Conservation (phyloP, 2,888 invertebrate species). For the Polyommatus iphigenia region DNA sequence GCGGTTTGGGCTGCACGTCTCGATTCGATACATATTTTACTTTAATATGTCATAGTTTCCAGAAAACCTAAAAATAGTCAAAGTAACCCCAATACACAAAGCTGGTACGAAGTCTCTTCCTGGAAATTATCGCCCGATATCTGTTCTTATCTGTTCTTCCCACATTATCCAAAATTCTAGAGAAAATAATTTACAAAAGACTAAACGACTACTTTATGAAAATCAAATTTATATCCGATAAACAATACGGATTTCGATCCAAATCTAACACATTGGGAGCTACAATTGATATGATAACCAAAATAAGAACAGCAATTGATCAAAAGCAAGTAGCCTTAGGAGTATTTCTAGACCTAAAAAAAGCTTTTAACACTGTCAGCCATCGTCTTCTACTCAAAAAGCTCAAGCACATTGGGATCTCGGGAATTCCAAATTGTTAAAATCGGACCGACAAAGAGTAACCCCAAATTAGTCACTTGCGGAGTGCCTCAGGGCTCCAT, state of each 20-base stretch:
- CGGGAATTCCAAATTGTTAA: slow-evolving; percentile 5
- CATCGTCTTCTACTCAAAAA: not conserved
- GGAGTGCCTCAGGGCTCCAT: no score
- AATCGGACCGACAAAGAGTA: not conserved
- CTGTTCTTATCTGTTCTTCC: slow-evolving; percentile 19
- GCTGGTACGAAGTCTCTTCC: not conserved
- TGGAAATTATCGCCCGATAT: slow-evolving; percentile 15
- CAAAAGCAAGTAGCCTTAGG: no score
- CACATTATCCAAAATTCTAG: slow-evolving; percentile 16
- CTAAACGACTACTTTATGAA: not conserved
- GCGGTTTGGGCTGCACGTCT: no score
- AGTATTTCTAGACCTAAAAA: no score
- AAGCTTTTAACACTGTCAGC: slow-evolving; percentile 26
- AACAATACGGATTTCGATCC: slow-evolving; percentile 18
- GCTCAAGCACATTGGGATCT: slow-evolving; percentile 10
- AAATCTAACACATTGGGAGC: slow-evolving; percentile 9
- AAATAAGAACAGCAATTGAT: no score
- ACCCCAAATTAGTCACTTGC: no score
- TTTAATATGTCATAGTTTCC: no score
- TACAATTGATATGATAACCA: not conserved
- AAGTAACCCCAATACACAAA: slow-evolving; percentile 15
- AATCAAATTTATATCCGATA: not conserved
- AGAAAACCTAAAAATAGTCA: slow-evolving; percentile 1
- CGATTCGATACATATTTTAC: no score
- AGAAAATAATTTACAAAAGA: slow-evolving; percentile 9